Evolutionary conservation across 1,140 invertebrate genomes (phyloP).

Genomic region (Sipha flava): DNA sequence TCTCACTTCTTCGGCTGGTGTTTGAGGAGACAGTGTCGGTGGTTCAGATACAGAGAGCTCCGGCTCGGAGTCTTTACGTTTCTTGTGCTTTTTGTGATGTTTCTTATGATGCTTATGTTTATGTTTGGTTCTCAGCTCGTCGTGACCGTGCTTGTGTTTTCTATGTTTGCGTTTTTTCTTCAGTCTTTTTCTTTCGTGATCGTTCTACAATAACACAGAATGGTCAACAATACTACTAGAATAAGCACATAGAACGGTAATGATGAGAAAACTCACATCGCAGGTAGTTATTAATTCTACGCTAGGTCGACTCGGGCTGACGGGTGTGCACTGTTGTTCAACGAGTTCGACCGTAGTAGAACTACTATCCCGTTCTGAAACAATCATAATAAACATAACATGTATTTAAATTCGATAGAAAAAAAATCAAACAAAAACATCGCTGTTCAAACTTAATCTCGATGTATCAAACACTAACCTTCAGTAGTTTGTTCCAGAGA

Average conservation of each 20-base stretch:
- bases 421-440: not conserved
- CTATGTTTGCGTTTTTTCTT: constrained; percentile 23
- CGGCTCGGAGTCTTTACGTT: not conserved
- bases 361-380: constrained; percentile 29
- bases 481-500: not conserved
- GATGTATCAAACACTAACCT: not conserved
- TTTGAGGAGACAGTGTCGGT: not conserved
- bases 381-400: constrained; percentile 16
- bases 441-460: not conserved
- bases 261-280: constrained; percentile 12
- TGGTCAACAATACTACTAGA: not conserved
- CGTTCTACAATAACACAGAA: not conserved
- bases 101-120: constrained; percentile 27
- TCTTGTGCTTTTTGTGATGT: constrained; percentile 20
- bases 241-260: not conserved
- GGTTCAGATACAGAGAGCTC: not conserved
- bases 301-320: constrained; percentile 24
- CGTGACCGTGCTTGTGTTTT: constrained; percentile 18
- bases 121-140: constrained; percentile 4
- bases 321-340: constrained; percentile 12
- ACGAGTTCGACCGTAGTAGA: constrained; percentile 28
- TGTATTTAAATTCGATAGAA: no score
- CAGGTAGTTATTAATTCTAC: constrained; percentile 12
- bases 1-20: not conserved
- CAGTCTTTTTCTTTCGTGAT: constrained; percentile 22